A percentile compares a stretch with the other conserved stretches of the same genome.
Conservation (phyloP, 2,797 vertebrate species). For the Harpagifer antarcticus region DNA sequence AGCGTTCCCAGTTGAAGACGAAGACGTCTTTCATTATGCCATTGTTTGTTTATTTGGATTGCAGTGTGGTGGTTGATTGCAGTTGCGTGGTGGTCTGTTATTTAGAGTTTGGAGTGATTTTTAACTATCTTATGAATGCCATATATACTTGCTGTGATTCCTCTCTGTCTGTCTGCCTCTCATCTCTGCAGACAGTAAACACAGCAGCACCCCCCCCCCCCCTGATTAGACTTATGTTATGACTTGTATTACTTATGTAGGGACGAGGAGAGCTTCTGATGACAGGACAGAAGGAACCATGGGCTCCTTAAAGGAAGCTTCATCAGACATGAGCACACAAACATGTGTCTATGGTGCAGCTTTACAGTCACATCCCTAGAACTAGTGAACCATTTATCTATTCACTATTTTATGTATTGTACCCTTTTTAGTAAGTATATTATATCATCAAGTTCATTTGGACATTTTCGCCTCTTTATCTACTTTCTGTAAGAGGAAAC, state of each 20-base stretch:
- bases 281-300: slow-evolving; percentile 57
- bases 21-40: slow-evolving; percentile 61
- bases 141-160: slow-evolving; percentile 37
- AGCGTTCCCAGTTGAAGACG: slow-evolving; percentile 36
- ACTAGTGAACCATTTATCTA: too few relatives aligned
- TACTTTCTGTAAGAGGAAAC: too few relatives aligned
- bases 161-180: slow-evolving; percentile 11
- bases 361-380: slow-evolving; percentile 55
- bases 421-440: too few relatives aligned
- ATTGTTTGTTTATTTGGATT: slow-evolving; percentile 73
- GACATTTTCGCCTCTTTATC: too few relatives aligned
- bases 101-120: slow-evolving; percentile 73
- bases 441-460: too few relatives aligned
- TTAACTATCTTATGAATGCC: slow-evolving; percentile 72
- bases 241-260: slow-evolving; percentile 51
- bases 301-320: slow-evolving; percentile 60
- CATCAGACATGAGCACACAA: slow-evolving; percentile 59
- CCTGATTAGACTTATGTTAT: slow-evolving; percentile 71
- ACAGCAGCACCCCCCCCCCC: slow-evolving; percentile 43
- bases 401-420: too few relatives aligned
- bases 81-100: slow-evolving; percentile 67
- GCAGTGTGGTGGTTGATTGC: slow-evolving; percentile 72
- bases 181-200: slow-evolving; percentile 21
- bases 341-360: slow-evolving; percentile 72
- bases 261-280: slow-evolving; percentile 58